A percentile compares a stretch with the other conserved stretches of the same genome.
Conservation (phyloP, 2,888 invertebrate genomes). For the Agriotes lineatus region DNA sequence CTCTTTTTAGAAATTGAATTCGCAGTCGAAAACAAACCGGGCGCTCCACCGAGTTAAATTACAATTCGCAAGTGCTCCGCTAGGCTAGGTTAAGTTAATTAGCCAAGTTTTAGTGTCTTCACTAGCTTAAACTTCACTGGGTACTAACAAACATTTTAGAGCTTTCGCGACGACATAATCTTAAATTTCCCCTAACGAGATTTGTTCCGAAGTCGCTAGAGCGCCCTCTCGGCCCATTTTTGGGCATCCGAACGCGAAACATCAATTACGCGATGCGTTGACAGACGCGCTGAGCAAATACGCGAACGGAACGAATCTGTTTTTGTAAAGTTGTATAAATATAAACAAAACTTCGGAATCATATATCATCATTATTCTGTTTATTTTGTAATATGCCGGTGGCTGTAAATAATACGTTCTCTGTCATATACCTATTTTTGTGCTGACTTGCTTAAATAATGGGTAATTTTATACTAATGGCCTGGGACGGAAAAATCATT, state of each 20-base stretch:
- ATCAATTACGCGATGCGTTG: not conserved
- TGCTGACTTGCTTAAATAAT: not conserved
- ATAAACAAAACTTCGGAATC: constrained; percentile 4
- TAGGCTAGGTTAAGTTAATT: constrained; percentile 47
- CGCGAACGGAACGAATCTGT: not conserved
- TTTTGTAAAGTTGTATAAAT: constrained; percentile 2
- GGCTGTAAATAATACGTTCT: constrained; percentile 2
- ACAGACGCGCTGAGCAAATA: not conserved
- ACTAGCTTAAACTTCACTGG: constrained; percentile 37
- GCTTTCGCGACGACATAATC: constrained; percentile 29
- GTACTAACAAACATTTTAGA: constrained; percentile 39
- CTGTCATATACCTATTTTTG: not conserved
- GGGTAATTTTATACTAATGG: not conserved
- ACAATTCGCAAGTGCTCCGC: constrained; percentile 45
- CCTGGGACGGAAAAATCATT: not conserved
- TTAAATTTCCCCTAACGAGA: constrained; percentile 32
- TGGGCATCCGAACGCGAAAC: not conserved
- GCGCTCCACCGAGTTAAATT: constrained; percentile 35
- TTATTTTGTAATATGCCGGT: not conserved
- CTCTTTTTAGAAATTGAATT: constrained; percentile 21
- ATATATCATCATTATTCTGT: constrained; percentile 7
- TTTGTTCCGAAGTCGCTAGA: constrained; percentile 20
- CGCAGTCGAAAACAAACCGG: not conserved
- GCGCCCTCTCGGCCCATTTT: constrained; percentile 12
- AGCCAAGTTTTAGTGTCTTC: constrained; percentile 45